Conservation (phyloP, 2,113 vertebrate species). For the Pangasianodon gigas region DNA sequence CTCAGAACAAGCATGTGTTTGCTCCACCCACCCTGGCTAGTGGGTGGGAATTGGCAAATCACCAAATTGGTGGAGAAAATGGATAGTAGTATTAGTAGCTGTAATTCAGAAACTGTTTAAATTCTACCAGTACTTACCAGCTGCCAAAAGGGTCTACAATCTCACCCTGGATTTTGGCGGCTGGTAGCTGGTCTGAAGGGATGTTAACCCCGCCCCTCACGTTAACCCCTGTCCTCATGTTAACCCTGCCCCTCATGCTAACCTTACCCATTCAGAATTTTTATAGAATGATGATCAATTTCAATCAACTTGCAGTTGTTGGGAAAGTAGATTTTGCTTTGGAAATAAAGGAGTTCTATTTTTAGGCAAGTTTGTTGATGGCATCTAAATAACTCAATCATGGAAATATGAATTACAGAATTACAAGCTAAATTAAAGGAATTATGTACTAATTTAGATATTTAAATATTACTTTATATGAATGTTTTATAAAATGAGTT, state of each 20-base stretch:
- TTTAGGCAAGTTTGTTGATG: background rate
- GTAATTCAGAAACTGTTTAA: background rate
- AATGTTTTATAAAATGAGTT: background rate
- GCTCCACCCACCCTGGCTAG: background rate
- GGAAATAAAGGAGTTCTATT: background rate
- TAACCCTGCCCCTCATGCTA: background rate
- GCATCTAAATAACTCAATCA: background rate
- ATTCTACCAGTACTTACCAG: background rate
- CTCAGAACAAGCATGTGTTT: background rate
- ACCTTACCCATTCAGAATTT: background rate
- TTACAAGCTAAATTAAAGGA: background rate
- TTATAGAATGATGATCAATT: background rate
- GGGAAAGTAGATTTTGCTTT: background rate
- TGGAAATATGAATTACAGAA: background rate
- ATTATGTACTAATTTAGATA: background rate
- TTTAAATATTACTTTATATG: background rate
- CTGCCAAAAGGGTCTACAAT: too few relatives aligned
- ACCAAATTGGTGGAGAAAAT: background rate
- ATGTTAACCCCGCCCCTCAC: background rate
- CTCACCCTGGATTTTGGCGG: background rate
- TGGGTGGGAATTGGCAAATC: background rate
- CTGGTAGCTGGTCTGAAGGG: background rate
- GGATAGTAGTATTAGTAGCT: background rate
- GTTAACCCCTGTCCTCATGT: background rate
- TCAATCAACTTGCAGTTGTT: background rate